Evolutionary conservation across 2,888 invertebrate genomes (phyloP).

Genomic region (Syrista parreyssii): DNA sequence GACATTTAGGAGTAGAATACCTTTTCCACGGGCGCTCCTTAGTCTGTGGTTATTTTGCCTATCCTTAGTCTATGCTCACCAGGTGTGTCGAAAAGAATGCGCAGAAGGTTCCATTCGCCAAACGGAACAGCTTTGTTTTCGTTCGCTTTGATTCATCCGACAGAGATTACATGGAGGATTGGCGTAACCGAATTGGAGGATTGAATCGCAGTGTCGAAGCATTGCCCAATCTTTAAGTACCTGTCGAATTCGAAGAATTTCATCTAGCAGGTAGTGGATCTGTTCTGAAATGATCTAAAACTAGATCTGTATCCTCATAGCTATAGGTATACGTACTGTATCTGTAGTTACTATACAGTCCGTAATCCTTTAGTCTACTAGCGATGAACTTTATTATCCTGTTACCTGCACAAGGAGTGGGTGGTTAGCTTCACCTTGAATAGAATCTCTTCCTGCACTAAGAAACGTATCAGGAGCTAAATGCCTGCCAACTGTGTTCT

Average conservation of each 20-base stretch:
- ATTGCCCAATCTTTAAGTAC: neutral
- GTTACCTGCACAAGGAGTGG: neutral
- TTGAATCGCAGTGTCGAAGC: neutral
- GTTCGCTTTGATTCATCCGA: neutral
- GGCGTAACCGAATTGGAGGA: neutral
- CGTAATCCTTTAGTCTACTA: neutral
- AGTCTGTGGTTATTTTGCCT: neutral
- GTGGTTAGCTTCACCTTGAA: neutral
- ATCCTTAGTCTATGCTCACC: neutral
- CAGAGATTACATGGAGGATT: neutral
- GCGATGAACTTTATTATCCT: neutral
- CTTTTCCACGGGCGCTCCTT: constrained; percentile 29
- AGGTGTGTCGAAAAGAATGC: neutral
- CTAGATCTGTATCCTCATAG: neutral
- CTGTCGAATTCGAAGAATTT: neutral
- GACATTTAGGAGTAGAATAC: constrained; percentile 47
- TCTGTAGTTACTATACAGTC: neutral
- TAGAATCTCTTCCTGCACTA: neutral
- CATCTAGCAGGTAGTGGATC: neutral
- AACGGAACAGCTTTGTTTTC: neutral
- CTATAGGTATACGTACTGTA: neutral
- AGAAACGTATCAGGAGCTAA: neutral
- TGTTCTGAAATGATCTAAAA: neutral
- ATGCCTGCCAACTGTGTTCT: neutral
- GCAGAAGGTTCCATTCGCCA: neutral